Conservation (phyloP, 2,888 invertebrate species). For the Leptinotarsa peninsularis region DNA sequence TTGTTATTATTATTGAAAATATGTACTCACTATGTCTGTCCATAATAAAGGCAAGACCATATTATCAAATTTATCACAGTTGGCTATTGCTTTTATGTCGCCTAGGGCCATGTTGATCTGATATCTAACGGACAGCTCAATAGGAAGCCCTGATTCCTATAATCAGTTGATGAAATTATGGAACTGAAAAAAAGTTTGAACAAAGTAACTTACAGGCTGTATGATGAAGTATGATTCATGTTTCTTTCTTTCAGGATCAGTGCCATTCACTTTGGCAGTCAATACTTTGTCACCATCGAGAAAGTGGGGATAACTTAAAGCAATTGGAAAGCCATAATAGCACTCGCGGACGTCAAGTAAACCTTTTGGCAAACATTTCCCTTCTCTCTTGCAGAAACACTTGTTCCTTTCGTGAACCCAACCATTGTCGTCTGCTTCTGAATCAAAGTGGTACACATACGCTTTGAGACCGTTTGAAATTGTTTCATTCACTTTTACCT, state of each 20-base stretch:
- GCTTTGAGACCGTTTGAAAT: constrained; percentile 73
- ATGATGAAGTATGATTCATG: constrained; percentile 82
- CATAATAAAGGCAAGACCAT: constrained; percentile 84
- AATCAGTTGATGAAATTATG: constrained; percentile 35
- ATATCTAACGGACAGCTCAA: constrained; percentile 82
- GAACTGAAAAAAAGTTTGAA: not conserved
- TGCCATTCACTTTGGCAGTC: constrained; percentile 75
- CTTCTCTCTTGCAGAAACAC: constrained; percentile 78
- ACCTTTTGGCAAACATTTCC: constrained; percentile 78
- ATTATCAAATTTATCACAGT: constrained; percentile 76
- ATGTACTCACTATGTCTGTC: constrained; percentile 88
- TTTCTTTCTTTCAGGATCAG: constrained; percentile 71
- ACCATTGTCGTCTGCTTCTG: constrained; percentile 84
- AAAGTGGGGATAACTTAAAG: constrained; percentile 90
- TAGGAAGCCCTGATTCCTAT: constrained; percentile 78
- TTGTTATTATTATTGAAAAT: not conserved
- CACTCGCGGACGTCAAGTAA: constrained; percentile 87
- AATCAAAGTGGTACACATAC: constrained; percentile 80
- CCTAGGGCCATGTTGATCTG: constrained; percentile 89
- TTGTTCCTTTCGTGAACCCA: constrained; percentile 77
- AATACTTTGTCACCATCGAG: constrained; percentile 78
- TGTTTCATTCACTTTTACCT: constrained; percentile 75
- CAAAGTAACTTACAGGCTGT: constrained; percentile 75
- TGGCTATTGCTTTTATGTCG: constrained; percentile 75
- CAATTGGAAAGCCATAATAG: constrained; percentile 92